phyloP scores from a whole-genome alignment of 2,888 invertebrate genomes.

The Gari tellinella region DNA sequence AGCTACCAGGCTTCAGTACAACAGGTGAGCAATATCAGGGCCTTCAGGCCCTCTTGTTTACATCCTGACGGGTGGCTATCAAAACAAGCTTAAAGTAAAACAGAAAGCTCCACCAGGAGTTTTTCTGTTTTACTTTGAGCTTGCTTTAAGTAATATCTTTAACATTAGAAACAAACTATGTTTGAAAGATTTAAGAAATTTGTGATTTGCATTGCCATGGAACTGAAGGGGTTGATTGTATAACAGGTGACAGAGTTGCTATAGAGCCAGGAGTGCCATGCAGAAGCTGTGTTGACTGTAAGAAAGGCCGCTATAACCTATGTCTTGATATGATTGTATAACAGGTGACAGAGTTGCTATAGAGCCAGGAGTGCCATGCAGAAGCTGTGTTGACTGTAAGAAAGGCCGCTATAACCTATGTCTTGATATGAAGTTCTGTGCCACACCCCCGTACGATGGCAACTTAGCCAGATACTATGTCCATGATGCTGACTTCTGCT shows the following conservation, averaged over 20 bases:
- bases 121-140: no score
- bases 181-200: no score
- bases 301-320: slow-evolving; percentile 94
- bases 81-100: no score
- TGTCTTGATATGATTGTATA: slow-evolving; percentile 89
- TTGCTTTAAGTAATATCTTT: no score
- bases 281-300: slow-evolving; percentile 93
- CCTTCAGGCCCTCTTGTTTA: no score
- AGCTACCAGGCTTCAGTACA: no score
- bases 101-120: no score
- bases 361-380: slow-evolving; percentile 95
- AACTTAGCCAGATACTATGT: slow-evolving; percentile 94
- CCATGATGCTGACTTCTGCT: slow-evolving; percentile 89
- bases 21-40: no score
- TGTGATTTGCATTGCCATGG: no score
- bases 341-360: slow-evolving; percentile 95
- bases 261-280: slow-evolving; percentile 96
- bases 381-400: slow-evolving; percentile 93
- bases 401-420: slow-evolving; percentile 96
- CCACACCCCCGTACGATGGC: slow-evolving; percentile 97
- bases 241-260: slow-evolving; percentile 93
- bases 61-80: no score
- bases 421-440: slow-evolving; percentile 93
- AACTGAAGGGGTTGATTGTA: no score
- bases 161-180: no score